These are phyloP conservation scores for Coptodon rendalli DNA, from an alignment of 2,113 vertebrate genomes.

Conservation along the genomic window DNA sequence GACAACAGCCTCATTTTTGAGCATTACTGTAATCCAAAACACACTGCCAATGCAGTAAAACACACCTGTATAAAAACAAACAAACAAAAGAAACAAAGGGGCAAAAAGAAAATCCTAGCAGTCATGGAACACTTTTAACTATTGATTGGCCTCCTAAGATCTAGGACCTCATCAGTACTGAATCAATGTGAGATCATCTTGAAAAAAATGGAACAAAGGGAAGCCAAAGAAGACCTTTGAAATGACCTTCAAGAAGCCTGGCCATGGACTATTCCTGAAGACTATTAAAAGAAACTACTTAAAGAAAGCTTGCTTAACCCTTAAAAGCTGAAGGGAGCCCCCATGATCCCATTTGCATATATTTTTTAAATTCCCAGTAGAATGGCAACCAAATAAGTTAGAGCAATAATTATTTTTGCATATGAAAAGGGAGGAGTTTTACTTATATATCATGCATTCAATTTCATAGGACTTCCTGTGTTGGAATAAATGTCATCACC, in stretches of 20 bases:
- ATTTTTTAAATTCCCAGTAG: not conserved
- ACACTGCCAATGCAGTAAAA: not conserved
- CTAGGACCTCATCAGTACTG: not conserved
- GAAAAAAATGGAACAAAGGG: not conserved
- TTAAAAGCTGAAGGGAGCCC: not conserved
- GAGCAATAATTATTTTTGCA: not conserved
- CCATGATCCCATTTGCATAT: not conserved
- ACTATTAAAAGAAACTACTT: not conserved
- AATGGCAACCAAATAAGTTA: not conserved
- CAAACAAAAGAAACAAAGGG: not conserved
- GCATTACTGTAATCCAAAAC: not conserved
- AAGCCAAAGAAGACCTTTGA: not conserved
- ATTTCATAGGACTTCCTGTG: not conserved
- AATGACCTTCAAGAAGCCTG: not conserved
- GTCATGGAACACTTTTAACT: not conserved
- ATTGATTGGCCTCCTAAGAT: not conserved
- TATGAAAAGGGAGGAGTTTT: not conserved
- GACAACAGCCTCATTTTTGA: not conserved
- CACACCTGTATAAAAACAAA: not conserved
- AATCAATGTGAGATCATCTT: not conserved
- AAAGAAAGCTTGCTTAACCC: not conserved
- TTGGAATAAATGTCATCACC: not conserved
- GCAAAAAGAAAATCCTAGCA: not conserved
- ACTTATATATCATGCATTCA: not conserved
- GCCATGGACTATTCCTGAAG: not conserved